Conservation (phyloP, 2,113 vertebrate species). For the Nyctereutes procyonoides region DNA sequence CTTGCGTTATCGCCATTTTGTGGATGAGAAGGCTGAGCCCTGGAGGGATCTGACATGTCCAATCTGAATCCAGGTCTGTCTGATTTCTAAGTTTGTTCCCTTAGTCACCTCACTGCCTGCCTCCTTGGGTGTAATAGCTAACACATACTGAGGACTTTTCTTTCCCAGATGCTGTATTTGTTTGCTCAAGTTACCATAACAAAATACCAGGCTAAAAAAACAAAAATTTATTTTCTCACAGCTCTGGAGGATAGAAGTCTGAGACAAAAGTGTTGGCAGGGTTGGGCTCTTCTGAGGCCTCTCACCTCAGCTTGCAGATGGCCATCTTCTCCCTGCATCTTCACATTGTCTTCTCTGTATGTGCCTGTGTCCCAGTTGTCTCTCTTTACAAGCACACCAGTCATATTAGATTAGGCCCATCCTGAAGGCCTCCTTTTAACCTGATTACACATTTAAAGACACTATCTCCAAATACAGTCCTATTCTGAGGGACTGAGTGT, state of each 20-base stretch:
- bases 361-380: neutral
- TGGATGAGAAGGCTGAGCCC: neutral
- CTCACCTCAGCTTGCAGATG: neutral
- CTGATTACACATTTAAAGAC: neutral
- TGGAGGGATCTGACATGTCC: neutral
- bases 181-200: neutral
- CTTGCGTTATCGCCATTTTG: neutral
- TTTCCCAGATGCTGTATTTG: fast-evolving
- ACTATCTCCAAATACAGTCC: neutral
- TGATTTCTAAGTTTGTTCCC: neutral
- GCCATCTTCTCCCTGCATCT: neutral
- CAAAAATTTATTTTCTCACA: fast-evolving
- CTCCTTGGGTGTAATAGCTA: neutral
- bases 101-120: neutral
- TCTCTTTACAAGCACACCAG: neutral
- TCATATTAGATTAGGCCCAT: neutral
- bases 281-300: neutral
- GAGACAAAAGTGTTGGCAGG: neutral
- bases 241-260: neutral
- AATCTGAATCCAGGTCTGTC: neutral
- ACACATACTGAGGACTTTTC: fast-evolving
- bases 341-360: neutral
- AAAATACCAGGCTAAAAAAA: neutral
- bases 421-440: neutral
- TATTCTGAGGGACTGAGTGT: neutral